Base-by-base conservation (phyloP, 2,888 invertebrate genomes). In the Ormyrus pomaceus region DNA sequence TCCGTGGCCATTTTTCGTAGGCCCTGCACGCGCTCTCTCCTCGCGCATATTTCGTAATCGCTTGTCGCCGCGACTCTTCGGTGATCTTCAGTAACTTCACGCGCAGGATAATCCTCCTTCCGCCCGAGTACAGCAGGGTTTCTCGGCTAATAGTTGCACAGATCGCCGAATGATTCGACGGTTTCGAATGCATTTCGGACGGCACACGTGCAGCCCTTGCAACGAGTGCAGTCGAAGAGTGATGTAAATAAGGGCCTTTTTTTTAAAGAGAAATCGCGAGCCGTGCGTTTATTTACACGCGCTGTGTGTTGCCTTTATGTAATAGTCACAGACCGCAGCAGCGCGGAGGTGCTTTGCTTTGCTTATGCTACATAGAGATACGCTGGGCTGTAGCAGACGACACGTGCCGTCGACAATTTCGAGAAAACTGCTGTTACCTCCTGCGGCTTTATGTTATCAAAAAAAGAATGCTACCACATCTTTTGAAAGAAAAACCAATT, bases 1-100 rank as follows among this genome's bases (percentile, higher is more conserved):
- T 86, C 88, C 89, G 90, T 88, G 88, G 90, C 89, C 90, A 90
- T 90, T 90, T 90, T 90, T 62, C 59, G 51, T 13, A 62, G 45
- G 2, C n/a, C 50, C 58, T 46, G 53, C 19, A 46, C 34, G 65
- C 56, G 51, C 13, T 10, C 45, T 45, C 53, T 34, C 53, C 64
- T 13, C 58, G 70, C 76, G 69, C 46, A 85, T 87, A 88, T 90
- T 90, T 89, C 90, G 90, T 90, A 90, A 90, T 89, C 90, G 87
- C 88, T 89, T 34, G 89, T 11, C 61, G n/a, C 3, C 45, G 62
- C n/a, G 11, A 34, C 34, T 34, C 34, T 34, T 34, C 6, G 6
- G 5, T 46, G 19, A 46, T 46, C 46, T 55, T 45, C 53, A 53
- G 34, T 34, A 4, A 34, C 34, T 34, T 34, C 34, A 4, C 34